These are phyloP conservation scores for Hydropsyche betteni DNA, from an alignment of 2,888 invertebrate genomes.

Conservation along the genomic window DNA sequence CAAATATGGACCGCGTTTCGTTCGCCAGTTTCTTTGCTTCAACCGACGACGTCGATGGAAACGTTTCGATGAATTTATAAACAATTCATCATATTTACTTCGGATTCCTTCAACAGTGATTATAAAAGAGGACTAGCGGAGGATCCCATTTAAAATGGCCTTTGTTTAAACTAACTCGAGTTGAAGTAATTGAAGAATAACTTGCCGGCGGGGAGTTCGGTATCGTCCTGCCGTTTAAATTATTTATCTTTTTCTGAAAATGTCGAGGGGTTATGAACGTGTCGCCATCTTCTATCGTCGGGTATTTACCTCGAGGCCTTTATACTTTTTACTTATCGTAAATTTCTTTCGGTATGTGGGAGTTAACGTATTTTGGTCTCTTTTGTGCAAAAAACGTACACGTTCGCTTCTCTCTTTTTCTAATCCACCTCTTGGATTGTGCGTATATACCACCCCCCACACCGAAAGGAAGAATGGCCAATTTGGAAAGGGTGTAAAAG, in stretches of 20 bases:
- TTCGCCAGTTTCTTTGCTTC: slow-evolving; percentile 40
- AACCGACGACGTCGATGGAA: slow-evolving; percentile 38
- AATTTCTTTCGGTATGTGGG: slow-evolving; percentile 39
- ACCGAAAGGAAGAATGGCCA: slow-evolving; percentile 46
- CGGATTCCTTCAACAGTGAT: slow-evolving; percentile 47
- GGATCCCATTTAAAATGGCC: slow-evolving; percentile 49
- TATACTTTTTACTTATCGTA: slow-evolving; percentile 45
- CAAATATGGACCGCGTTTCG: slow-evolving; percentile 44
- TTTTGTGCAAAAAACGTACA: background rate
- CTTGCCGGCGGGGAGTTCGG: slow-evolving; percentile 33
- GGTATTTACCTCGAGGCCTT: slow-evolving; percentile 44
- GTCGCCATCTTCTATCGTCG: slow-evolving; percentile 32
- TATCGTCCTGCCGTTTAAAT: slow-evolving; percentile 48
- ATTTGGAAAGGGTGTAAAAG: slow-evolving; percentile 42
- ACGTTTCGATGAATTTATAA: slow-evolving; percentile 43
- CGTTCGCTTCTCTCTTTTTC: slow-evolving; percentile 44
- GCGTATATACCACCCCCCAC: slow-evolving; percentile 36
- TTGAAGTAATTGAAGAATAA: slow-evolving; percentile 51
- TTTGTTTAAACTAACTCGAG: slow-evolving; percentile 51
- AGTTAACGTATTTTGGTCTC: slow-evolving; percentile 30
- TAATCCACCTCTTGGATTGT: slow-evolving; percentile 41
- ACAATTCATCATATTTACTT: slow-evolving; percentile 48
- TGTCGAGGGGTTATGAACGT: slow-evolving; percentile 31
- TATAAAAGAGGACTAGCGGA: slow-evolving; percentile 45
- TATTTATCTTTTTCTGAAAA: slow-evolving; percentile 47